Conservation (phyloP, 37 sponge, comb jelly and placozoan genomes). For the Beroe forskalii region DNA sequence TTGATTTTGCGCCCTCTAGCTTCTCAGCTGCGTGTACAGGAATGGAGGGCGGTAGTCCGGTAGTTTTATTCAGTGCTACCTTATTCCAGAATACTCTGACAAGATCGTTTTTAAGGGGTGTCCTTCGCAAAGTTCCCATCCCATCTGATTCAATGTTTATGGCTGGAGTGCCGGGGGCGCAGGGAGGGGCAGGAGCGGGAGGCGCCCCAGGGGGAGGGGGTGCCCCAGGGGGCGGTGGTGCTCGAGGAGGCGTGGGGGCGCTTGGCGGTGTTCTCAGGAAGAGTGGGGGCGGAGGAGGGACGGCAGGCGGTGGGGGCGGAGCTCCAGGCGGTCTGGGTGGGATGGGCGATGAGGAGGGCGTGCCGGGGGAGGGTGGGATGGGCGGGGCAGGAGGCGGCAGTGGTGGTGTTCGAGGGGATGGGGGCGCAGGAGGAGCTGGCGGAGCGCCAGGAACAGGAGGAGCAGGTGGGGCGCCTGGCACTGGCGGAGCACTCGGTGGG, state of each 20-base stretch:
- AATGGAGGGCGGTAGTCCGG: constrained; percentile 21
- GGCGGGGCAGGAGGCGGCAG: constrained; percentile 61
- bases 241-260: constrained; percentile 21
- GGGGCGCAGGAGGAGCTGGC: constrained; percentile 53
- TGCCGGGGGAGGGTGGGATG: constrained; percentile 63
- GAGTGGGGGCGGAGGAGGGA: constrained; percentile 61
- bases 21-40: constrained; percentile 38
- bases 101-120: constrained; percentile 23
- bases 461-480: constrained; percentile 62
- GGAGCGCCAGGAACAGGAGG: constrained; percentile 61
- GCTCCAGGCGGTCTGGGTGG: not conserved
- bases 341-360: not conserved
- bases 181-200: constrained; percentile 12
- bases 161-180: not conserved
- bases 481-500: constrained; percentile 69
- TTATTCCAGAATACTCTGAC: constrained; percentile 81
- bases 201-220: not conserved
- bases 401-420: constrained; percentile 62
- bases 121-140: not conserved
- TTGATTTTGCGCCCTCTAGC: constrained; percentile 34
- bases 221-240: constrained; percentile 9
- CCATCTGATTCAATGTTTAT: constrained; percentile 16
- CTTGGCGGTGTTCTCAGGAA: constrained; percentile 54
- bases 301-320: not conserved
- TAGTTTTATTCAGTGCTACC: constrained; percentile 66